These are phyloP conservation scores for Cephus rjabovi DNA, from an alignment of 2,888 invertebrate species.

Conservation along the genomic window DNA sequence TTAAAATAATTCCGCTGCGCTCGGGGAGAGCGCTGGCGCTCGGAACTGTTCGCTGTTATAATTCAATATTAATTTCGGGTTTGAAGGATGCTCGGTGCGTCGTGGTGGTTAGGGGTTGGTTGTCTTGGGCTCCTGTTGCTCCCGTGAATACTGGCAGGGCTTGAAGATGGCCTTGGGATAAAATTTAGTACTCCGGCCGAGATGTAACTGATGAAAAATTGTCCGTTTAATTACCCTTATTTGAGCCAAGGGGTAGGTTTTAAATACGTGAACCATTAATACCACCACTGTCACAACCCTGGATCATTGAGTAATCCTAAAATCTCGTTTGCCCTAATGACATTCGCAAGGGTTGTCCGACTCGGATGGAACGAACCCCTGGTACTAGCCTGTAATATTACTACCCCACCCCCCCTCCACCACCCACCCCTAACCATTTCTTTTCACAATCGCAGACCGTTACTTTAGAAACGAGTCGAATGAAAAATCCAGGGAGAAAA, in stretches of 20 bases:
- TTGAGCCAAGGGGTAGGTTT: neutral
- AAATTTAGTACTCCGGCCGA: neutral
- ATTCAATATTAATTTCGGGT: neutral
- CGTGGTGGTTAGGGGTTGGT: neutral
- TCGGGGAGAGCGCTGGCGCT: neutral
- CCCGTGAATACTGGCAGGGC: neutral
- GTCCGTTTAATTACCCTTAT: neutral
- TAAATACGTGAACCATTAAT: neutral
- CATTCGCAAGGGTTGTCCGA: neutral
- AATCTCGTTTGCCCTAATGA: neutral
- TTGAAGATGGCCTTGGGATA: neutral
- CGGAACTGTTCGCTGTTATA: neutral
- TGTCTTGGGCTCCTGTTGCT: neutral
- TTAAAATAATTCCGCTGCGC: neutral
- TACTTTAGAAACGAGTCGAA: neutral
- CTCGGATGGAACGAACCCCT: neutral
- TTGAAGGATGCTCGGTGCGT: neutral
- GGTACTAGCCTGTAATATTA: neutral
- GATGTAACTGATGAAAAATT: neutral
- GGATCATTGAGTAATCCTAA: neutral
- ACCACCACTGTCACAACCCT: neutral
- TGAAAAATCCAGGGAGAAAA: neutral
- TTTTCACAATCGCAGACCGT: neutral
- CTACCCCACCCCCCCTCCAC: neutral
- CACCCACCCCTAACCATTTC: neutral